Evolutionary conservation across 64 coral and sea anemone species (phyloP).

Genomic region (Pocillopora verrucosa): DNA sequence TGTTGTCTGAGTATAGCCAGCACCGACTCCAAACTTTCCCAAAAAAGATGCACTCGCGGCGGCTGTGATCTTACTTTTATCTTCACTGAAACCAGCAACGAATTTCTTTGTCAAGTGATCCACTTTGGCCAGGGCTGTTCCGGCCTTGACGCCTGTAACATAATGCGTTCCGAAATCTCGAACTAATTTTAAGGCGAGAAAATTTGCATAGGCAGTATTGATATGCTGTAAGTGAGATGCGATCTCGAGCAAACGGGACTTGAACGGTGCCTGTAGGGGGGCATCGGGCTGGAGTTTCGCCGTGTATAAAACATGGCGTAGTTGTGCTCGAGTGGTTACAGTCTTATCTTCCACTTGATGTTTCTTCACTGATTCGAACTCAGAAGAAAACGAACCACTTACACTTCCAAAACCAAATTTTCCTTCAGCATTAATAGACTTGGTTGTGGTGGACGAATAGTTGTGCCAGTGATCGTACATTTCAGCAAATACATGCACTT

Average conservation of each 20-base stretch:
- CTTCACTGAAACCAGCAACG: conserved; percentile 27
- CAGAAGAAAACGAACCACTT: conserved; percentile 66
- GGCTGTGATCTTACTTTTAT: conserved; percentile 63
- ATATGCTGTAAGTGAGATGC: too few relatives aligned
- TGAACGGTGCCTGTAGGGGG: too few relatives aligned
- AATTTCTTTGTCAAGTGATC: conserved; percentile 65
- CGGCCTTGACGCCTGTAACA: conserved; percentile 77
- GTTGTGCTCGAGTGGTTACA: too few relatives aligned
- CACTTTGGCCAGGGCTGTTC: conserved; percentile 73
- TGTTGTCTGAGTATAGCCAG: conserved; percentile 18
- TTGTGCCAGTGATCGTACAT: conserved; percentile 81
- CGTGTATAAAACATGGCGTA: too few relatives aligned
- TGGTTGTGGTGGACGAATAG: conserved; percentile 76
- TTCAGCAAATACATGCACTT: conserved; percentile 56
- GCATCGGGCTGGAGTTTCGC: too few relatives aligned
- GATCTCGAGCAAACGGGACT: too few relatives aligned
- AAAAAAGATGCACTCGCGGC: conserved; percentile 79
- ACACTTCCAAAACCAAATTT: conserved; percentile 14
- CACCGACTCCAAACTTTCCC: conserved; percentile 25
- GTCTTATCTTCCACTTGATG: conserved; percentile 87
- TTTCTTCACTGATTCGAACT: conserved; percentile 75
- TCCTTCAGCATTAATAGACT: conserved; percentile 39
- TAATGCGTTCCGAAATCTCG: too few relatives aligned
- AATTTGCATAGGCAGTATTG: too few relatives aligned
- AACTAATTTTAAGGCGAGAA: too few relatives aligned